Conservation (phyloP, 2,113 vertebrate genomes). For the Pelodiscus sinensis region DNA sequence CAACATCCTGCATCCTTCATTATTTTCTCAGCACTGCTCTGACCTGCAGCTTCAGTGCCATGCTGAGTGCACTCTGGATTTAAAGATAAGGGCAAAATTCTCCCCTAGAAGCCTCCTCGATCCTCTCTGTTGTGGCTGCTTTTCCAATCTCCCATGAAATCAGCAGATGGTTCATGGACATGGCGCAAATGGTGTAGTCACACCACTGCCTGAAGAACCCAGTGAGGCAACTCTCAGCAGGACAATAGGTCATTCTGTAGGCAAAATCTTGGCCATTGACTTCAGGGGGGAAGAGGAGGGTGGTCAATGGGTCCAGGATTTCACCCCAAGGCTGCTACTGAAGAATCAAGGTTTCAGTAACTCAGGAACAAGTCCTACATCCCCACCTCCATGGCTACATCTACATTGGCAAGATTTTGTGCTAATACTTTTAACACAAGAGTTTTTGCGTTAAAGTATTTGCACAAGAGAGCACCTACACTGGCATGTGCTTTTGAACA, state of each 20-base stretch:
- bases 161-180: background rate
- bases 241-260: background rate
- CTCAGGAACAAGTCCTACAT: background rate
- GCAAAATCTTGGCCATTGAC: background rate
- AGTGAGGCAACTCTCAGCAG: background rate
- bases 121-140: accelerated
- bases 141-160: background rate
- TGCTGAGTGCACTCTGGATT: background rate
- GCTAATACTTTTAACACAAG: no score
- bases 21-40: background rate
- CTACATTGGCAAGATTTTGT: no score
- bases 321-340: background rate
- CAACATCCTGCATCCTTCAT: background rate
- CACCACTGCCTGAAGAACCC: background rate
- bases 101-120: background rate
- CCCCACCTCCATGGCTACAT: background rate
- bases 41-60: background rate
- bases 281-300: background rate
- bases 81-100: accelerated
- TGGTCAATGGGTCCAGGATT: background rate
- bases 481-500: no score
- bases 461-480: no score
- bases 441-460: no score
- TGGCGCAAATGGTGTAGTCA: background rate
- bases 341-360: background rate